These are phyloP conservation scores for Boloria selene DNA, from an alignment of 2,888 invertebrate genomes.

Conservation along the genomic window DNA sequence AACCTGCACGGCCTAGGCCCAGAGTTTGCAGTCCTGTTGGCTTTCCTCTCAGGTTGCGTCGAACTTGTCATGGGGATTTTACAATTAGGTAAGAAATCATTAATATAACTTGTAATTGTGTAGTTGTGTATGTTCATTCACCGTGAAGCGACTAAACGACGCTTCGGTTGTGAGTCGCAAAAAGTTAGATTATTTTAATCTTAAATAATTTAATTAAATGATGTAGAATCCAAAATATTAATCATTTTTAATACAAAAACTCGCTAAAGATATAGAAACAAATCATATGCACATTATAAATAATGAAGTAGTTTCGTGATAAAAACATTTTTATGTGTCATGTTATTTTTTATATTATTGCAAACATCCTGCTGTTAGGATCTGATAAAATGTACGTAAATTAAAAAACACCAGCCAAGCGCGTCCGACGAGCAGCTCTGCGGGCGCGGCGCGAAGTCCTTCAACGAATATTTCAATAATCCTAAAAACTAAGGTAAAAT, in stretches of 20 bases:
- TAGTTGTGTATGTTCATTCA: background rate
- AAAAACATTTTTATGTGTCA: background rate
- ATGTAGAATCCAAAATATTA: too few species aligned
- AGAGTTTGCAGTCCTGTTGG: slow-evolving; percentile 87
- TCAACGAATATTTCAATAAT: background rate
- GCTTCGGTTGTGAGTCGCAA: background rate
- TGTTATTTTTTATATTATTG: background rate
- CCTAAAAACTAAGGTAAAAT: background rate
- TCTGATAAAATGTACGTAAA: slow-evolving; percentile 8
- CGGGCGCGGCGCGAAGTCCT: slow-evolving; percentile 4
- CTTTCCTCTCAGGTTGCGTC: slow-evolving; percentile 90
- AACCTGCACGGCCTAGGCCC: slow-evolving; percentile 87
- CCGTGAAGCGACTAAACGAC: background rate
- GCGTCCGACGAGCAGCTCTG: background rate
- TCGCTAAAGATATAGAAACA: too few species aligned
- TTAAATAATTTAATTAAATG: background rate
- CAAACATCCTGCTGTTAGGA: background rate
- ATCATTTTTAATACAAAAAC: too few species aligned
- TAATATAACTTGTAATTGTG: background rate
- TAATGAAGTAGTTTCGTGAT: background rate
- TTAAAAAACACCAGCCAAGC: slow-evolving; percentile 10
- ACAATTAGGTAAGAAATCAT: slow-evolving; percentile 82
- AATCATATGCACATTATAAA: too few species aligned
- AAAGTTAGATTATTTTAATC: background rate
- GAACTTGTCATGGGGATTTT: slow-evolving; percentile 91